Conservation (phyloP, 2,113 vertebrate species). For the Elephantulus edwardii region DNA sequence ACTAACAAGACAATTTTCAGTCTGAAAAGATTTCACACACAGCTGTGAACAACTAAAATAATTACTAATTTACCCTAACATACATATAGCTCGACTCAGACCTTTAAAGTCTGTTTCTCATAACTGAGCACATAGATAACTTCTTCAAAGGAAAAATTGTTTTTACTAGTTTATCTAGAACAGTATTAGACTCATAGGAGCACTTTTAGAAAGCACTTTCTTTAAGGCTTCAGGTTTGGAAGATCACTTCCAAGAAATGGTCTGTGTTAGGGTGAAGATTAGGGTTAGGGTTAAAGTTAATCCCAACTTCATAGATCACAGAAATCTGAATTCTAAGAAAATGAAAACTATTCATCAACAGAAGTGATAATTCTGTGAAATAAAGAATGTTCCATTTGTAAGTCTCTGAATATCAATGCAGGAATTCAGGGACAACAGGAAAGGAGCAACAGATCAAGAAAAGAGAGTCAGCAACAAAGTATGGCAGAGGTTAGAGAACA, state of each 20-base stretch:
- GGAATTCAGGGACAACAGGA: conserved; percentile 52
- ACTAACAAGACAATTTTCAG: background rate
- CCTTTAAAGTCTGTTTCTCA: background rate
- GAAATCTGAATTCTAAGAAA: background rate
- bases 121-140: background rate
- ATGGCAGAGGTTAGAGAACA: conserved; percentile 24
- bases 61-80: background rate
- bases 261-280: too few relatives aligned
- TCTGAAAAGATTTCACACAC: background rate
- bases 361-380: conserved; percentile 22
- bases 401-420: conserved; percentile 21
- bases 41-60: background rate
- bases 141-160: background rate
- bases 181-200: background rate
- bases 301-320: background rate
- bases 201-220: background rate
- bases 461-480: background rate
- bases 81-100: background rate
- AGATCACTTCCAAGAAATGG: background rate
- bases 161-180: background rate
- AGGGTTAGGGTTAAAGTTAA: too few relatives aligned
- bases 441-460: background rate
- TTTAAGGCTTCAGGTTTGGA: background rate
- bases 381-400: background rate
- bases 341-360: background rate